phyloP scores from a whole-genome alignment of 2,797 vertebrate genomes.

The Acanthornis magna region DNA sequence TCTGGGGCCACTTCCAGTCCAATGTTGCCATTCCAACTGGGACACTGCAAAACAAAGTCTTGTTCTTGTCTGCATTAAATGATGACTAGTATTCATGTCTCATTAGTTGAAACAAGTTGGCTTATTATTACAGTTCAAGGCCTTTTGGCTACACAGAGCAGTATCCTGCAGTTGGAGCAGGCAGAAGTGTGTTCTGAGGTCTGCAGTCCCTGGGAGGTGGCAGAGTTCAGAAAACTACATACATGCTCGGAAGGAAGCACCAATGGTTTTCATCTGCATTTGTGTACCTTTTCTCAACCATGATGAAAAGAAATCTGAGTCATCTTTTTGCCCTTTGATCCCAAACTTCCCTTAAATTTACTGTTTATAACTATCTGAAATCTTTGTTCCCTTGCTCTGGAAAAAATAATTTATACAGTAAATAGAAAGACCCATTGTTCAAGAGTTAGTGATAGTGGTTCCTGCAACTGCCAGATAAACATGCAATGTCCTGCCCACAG shows the following conservation, averaged over 20 bases:
- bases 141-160: not conserved
- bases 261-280: not conserved
- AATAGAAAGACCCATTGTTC: not conserved
- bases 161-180: not conserved
- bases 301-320: not conserved
- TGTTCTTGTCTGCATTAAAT: not conserved
- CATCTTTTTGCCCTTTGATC: not conserved
- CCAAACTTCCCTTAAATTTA: not conserved
- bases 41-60: not conserved
- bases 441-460: not conserved
- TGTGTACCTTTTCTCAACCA: not conserved
- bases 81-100: not conserved
- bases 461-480: not conserved
- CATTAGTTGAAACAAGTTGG: not conserved
- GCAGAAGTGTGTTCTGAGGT: not conserved
- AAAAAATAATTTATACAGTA: not conserved
- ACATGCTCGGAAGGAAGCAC: not conserved
- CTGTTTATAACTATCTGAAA: not conserved
- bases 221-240: not conserved
- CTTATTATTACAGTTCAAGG: not conserved
- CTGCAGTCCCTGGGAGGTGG: not conserved
- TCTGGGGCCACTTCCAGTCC: not conserved
- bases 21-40: not conserved
- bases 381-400: not conserved
- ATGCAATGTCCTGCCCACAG: not conserved